phyloP scores from a whole-genome alignment of 2,888 invertebrate species.

The Mythimna albipuncta region DNA sequence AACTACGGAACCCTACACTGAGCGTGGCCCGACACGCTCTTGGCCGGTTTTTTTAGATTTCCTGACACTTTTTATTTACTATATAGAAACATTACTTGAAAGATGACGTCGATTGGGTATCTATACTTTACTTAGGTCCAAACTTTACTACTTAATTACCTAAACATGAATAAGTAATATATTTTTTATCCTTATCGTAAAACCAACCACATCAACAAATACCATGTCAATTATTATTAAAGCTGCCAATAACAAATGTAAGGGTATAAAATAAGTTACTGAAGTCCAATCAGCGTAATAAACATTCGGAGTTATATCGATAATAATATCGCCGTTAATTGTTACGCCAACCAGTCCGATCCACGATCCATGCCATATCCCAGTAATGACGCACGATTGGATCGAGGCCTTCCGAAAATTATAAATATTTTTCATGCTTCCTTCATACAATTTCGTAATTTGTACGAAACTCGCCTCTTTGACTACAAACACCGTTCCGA shows the following conservation, averaged over 20 bases:
- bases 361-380: conserved; percentile 23
- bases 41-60: too few species aligned
- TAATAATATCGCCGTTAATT: conserved; percentile 48
- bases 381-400: conserved; percentile 38
- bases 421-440: conserved; percentile 43
- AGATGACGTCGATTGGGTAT: too few species aligned
- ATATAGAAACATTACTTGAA: too few species aligned
- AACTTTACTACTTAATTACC: too few species aligned
- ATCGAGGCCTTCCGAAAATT: conserved; percentile 36
- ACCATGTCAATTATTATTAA: conserved; percentile 16
- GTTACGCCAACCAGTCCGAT: conserved; percentile 22
- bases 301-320: conserved; percentile 32
- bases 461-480: conserved; percentile 12
- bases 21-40: too few species aligned
- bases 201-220: neutral
- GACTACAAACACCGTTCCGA: conserved; percentile 3
- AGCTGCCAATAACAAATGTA: conserved; percentile 18
- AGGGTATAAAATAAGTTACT: conserved; percentile 13
- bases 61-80: too few species aligned
- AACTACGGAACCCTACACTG: too few species aligned
- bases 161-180: neutral
- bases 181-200: neutral
- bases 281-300: conserved; percentile 42
- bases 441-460: conserved; percentile 17
- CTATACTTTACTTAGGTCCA: too few species aligned